Percentiles rank a stretch among this genome's conserved stretches.
These are phyloP conservation scores for Tetramorium bicarinatum DNA, from an alignment of 2,888 invertebrate genomes.

Conservation along the genomic window DNA sequence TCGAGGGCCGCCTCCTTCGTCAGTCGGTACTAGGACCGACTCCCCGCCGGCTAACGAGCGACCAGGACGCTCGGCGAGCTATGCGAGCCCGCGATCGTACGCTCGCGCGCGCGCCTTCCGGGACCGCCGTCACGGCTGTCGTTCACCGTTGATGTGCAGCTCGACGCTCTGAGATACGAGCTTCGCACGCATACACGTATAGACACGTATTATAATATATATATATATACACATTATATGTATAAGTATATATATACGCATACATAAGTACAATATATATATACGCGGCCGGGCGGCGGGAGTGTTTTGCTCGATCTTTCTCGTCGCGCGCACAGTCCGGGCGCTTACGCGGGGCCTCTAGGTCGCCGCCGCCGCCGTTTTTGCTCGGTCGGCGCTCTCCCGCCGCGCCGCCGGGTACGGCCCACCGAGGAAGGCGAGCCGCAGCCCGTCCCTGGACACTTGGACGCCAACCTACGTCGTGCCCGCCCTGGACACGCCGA, in stretches of 20 bases:
- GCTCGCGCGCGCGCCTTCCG: slow-evolving; percentile 65
- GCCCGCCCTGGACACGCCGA: slow-evolving; percentile 70
- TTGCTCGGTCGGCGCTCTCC: no score
- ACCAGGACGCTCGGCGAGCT: slow-evolving; percentile 61
- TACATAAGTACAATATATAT: neutral
- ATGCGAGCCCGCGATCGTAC: slow-evolving; percentile 69
- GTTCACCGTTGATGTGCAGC: slow-evolving; percentile 65
- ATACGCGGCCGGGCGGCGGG: slow-evolving; percentile 62
- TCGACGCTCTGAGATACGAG: slow-evolving; percentile 65
- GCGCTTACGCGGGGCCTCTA: slow-evolving; percentile 12
- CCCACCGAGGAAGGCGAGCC: slow-evolving; percentile 48
- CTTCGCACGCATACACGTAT: neutral
- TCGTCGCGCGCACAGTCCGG: slow-evolving; percentile 39
- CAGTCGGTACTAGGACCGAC: no score
- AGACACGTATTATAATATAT: neutral
- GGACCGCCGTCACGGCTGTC: slow-evolving; percentile 66
- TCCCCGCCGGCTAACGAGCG: slow-evolving; percentile 16
- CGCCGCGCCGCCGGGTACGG: slow-evolving; percentile 18
- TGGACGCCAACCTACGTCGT: slow-evolving; percentile 56
- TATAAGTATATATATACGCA: neutral
- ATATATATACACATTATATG: neutral
- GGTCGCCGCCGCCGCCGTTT: neutral
- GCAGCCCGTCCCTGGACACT: neutral
- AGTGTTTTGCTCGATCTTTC: slow-evolving; percentile 66
- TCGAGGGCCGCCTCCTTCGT: slow-evolving; percentile 22